Base-by-base conservation (phyloP, 2,888 invertebrate species). In the Clistopyga incitator region DNA sequence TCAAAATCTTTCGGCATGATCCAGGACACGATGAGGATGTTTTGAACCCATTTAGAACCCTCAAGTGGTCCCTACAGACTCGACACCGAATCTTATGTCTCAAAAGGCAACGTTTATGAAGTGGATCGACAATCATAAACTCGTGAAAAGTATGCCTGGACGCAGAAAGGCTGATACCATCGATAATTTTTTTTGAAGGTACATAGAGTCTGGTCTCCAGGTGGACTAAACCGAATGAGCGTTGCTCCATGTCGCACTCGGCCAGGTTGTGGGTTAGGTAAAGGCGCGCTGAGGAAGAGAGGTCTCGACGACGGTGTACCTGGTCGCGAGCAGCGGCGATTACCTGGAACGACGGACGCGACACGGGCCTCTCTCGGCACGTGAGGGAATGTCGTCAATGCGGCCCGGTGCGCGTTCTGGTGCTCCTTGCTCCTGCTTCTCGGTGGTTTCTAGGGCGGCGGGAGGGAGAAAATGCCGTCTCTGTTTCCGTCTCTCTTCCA, bases 321-420 rank as follows among this genome's bases (percentile, higher is more conserved):
- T 84, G 82, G 84, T 78, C 81, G 84, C 84, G 84, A 84, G 84
- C 71, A 84, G 77, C 78, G 81, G 70, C 78, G 82, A 86, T 84
- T 90, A 89, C 89, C 87, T 88, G 87, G 91, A 90, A 90, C 89
- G 88, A 88, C 86, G 88, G 88, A 89, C 89, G 88, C 87, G 89
- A 92, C 90, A 89, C 89, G 89, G 88, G 82, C 80, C 84, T 89
- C 85, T 87, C 87, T 86, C 85, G 88, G 88, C 89, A 92, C 92
- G 92, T 92, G 92, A 92, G 91, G 89, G 92, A 92, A 92, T 92
- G 92, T 90, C 90, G 90, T 89, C 91, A 88, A 90, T 90, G 90
- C 88, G 86, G 77, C 80, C 79, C 79, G 76, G 77, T 72, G 81
- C 70, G 70, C 70, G 80, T 80, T 61, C 54, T 72, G 34, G 4